Conservation (phyloP, 2,888 invertebrate species). For the Metopia argyrocephala region DNA sequence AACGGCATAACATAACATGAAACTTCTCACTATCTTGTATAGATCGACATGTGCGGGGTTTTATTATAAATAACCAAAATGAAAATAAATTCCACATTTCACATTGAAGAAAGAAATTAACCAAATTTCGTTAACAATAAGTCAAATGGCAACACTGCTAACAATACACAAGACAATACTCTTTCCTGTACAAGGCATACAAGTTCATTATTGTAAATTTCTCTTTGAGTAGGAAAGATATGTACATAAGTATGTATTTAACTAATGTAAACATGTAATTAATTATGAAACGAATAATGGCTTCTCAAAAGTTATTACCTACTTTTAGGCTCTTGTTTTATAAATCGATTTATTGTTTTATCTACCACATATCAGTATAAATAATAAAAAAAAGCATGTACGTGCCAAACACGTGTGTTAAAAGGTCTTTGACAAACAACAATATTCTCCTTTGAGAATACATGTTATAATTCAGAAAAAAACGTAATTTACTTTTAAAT, state of each 20-base stretch:
- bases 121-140: no score
- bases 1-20: no score
- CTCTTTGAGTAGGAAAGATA: not conserved
- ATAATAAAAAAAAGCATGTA: not conserved
- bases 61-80: no score
- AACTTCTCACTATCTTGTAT: no score
- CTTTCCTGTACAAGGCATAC: no score
- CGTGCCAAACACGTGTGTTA: not conserved
- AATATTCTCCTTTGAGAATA: not conserved
- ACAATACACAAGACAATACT: no score
- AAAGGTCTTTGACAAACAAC: not conserved
- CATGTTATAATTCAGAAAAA: not conserved
- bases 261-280: conserved; percentile 12
- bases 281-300: conserved; percentile 44
- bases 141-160: no score
- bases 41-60: no score
- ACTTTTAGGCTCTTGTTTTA: not conserved
- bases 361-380: not conserved
- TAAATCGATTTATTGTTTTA: conserved; percentile 23
- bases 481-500: conserved; percentile 1
- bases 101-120: no score
- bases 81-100: no score
- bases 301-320: conserved; percentile 2
- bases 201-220: not conserved
- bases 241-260: no score